phyloP scores from a whole-genome alignment of 2,888 invertebrate species.

The Magallana nippona region DNA sequence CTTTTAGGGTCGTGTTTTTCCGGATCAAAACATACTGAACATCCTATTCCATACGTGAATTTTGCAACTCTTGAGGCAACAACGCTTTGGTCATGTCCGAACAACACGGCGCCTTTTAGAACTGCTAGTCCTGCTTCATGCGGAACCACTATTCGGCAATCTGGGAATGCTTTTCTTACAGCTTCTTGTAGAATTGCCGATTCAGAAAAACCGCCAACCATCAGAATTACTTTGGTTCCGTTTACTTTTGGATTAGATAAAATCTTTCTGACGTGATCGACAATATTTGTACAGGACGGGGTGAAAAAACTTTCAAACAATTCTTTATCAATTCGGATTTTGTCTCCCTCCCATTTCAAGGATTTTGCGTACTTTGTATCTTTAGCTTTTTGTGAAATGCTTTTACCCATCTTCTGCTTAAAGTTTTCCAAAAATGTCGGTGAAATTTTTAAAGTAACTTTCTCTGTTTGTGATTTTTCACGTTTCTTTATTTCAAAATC shows the following conservation, averaged over 20 bases:
- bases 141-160: constrained; percentile 58
- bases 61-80: constrained; percentile 58
- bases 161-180: constrained; percentile 50
- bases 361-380: constrained; percentile 48
- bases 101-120: constrained; percentile 61
- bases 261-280: constrained; percentile 55
- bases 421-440: constrained; percentile 41
- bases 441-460: constrained; percentile 58
- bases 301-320: constrained; percentile 53
- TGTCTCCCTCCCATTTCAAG: constrained; percentile 51
- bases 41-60: constrained; percentile 58
- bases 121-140: constrained; percentile 63
- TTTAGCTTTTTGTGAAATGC: constrained; percentile 42
- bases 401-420: constrained; percentile 15
- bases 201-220: constrained; percentile 65
- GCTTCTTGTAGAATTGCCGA: constrained; percentile 56
- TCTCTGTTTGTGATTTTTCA: constrained; percentile 7
- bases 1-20: constrained; percentile 52
- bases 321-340: constrained; percentile 53
- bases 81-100: constrained; percentile 57
- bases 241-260: constrained; percentile 48
- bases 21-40: constrained; percentile 51
- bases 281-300: constrained; percentile 48
- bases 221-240: constrained; percentile 55
- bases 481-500: constrained; percentile 64